Evolutionary conservation across 2,113 vertebrate species (phyloP), one percentile per base, ranked within the genome.

Genomic region (Nothobranchius kuhntae): DNA sequence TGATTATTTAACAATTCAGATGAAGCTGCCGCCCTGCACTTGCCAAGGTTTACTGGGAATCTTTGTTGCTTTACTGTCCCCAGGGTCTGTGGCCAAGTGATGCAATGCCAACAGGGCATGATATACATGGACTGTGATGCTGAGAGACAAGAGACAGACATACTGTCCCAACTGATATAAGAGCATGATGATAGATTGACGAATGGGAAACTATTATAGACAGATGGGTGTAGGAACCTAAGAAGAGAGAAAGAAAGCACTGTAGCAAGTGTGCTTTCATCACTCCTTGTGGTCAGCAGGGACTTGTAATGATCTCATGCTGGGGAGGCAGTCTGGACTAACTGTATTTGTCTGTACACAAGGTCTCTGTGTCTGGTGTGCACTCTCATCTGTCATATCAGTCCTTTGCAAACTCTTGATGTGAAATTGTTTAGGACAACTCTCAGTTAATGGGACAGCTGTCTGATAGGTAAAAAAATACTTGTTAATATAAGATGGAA

Each of bases 1-100:
- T 88, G 90, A 92, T 93, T 92, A 93, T 93, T 93, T 93, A 93
- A 90, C 89, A 86, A 65, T 88, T 91, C 88, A 87, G 85, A 89
- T 68, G 68, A 70, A 80, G 80, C 65, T 48, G 65, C 83, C 75
- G 80, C 70, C 84, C 62, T 62, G 71, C 74, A 53, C 77, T 91
- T 80, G 84, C 81, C 76, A 86, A 74, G 83, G 82, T 91, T 89
- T 79, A 75, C 78, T 75, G 80, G 84, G 82, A 89, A 78, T 81
- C 87, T 89, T 77, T 87, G 83, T 86, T 61, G 84, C 85, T 54
- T 85, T 71, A 77, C 64, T 68, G 81, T 89, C 88, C 77, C 68
- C 55, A 53, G 84, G 84, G 85, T 78, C 77, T 63, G 72, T 65
- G 71, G 84, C 77, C 82, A 84, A 83, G 71, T 76, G 84, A 71